Conservation (phyloP, 2,797 vertebrate genomes). For the Ciconia nigra region DNA sequence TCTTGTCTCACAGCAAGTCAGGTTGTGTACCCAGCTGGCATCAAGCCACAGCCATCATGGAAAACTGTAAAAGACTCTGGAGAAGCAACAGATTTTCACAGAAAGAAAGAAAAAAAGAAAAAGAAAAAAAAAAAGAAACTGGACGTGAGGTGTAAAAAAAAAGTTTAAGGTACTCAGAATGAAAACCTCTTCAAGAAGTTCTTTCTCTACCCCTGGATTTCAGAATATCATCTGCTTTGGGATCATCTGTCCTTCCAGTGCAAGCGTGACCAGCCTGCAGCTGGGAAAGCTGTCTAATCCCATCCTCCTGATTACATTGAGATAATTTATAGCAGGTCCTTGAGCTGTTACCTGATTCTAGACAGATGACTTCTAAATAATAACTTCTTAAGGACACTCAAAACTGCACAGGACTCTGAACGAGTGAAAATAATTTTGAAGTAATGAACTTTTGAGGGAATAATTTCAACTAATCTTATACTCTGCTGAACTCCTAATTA, state of each 20-base stretch:
- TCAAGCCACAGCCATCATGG: not conserved
- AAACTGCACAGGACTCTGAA: not conserved
- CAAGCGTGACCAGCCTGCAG: not conserved
- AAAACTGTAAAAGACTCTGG: not conserved
- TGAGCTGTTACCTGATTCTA: not conserved
- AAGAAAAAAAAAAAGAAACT: not conserved
- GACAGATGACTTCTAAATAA: not conserved
- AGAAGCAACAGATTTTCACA: not conserved
- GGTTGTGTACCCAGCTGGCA: not conserved
- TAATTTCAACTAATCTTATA: not conserved
- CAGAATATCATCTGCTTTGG: not conserved
- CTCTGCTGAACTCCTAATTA: not conserved
- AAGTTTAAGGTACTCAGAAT: not conserved
- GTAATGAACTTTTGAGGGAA: not conserved
- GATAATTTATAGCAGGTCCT: not conserved
- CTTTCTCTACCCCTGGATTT: not conserved
- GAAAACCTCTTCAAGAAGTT: not conserved
- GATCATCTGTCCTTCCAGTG: not conserved
- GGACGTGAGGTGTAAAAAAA: not conserved
- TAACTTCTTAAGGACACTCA: not conserved
- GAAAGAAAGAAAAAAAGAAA: not conserved
- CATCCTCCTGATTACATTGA: not conserved
- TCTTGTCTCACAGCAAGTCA: slow-evolving; percentile 23
- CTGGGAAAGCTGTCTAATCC: not conserved
- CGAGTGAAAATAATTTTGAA: not conserved